A percentile compares a stretch with the other conserved stretches of the same genome.
Evolutionary conservation across 2,113 vertebrate genomes (phyloP).

Genomic region (Toxostoma redivivum): DNA sequence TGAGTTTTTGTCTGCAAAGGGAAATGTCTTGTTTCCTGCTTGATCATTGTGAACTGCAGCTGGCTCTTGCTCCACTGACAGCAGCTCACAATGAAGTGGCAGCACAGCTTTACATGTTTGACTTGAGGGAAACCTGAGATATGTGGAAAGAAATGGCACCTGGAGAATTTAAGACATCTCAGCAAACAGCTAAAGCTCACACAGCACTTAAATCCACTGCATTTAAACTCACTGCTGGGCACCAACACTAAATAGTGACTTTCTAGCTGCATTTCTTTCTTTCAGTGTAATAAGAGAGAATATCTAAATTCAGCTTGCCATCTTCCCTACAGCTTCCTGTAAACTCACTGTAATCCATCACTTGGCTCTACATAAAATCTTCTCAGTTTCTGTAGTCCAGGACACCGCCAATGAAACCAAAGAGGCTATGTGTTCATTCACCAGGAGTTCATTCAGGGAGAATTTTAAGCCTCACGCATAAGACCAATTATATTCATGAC

Average conservation of each 20-base stretch:
- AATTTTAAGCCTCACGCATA: background rate
- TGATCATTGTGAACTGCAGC: background rate
- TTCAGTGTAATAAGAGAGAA: background rate
- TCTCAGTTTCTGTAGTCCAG: background rate
- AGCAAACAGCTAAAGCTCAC: background rate
- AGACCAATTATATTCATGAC: background rate
- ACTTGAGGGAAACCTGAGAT: background rate
- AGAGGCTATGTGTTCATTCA: background rate
- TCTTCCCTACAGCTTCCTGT: background rate
- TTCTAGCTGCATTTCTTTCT: background rate
- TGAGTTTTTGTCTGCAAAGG: background rate
- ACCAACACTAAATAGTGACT: background rate
- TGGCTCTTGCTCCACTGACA: background rate
- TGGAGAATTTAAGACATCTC: background rate
- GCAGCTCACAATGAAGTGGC: background rate
- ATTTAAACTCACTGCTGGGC: background rate
- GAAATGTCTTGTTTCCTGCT: background rate
- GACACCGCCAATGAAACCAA: background rate
- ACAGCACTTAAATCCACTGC: background rate
- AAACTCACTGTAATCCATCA: background rate
- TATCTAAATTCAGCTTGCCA: background rate
- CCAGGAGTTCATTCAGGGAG: background rate
- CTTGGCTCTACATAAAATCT: background rate
- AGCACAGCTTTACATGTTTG: background rate
- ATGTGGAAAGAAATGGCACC: background rate